A percentile compares a stretch with the other conserved stretches of the same genome.
Evolutionary conservation across 2,888 invertebrate genomes (phyloP).

Genomic region (Drosophila helvetica): DNA sequence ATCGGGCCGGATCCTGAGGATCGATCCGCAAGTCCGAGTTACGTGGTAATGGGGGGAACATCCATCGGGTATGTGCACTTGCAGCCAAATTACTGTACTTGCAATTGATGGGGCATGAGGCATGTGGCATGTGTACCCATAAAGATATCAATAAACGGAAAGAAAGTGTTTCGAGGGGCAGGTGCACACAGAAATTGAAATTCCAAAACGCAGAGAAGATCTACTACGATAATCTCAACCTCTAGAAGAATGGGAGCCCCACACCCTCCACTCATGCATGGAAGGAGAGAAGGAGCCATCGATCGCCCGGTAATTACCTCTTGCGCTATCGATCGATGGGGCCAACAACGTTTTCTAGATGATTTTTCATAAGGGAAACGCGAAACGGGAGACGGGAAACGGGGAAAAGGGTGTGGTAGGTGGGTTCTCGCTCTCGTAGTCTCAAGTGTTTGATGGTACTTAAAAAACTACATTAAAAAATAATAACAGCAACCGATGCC

Average conservation of each 20-base stretch:
- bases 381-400: conserved; percentile 6
- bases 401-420: conserved; percentile 22
- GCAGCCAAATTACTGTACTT: conserved; percentile 71
- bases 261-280: conserved; percentile 2
- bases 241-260: conserved; percentile 14
- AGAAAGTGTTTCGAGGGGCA: conserved; percentile 55
- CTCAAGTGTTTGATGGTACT: conserved; percentile 79
- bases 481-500: conserved; percentile 66
- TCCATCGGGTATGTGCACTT: conserved; percentile 57
- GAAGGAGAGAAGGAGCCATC: conserved; percentile 27
- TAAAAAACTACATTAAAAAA: conserved; percentile 78
- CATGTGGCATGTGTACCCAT: conserved; percentile 13
- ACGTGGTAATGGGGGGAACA: conserved; percentile 73
- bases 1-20: too few species aligned
- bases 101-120: conserved; percentile 51
- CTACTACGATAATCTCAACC: conserved; percentile 32
- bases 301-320: conserved; percentile 45
- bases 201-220: conserved; percentile 24
- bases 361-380: conserved; percentile 44
- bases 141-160: conserved; percentile 60
- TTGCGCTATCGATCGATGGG: conserved; percentile 40
- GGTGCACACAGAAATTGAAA: conserved; percentile 64
- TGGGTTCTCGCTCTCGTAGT: conserved; percentile 68
- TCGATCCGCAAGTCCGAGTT: conserved; percentile 67
- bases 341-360: conserved; percentile 60